Conservation (phyloP, 2,888 invertebrate species). For the Aporophyla nigra region DNA sequence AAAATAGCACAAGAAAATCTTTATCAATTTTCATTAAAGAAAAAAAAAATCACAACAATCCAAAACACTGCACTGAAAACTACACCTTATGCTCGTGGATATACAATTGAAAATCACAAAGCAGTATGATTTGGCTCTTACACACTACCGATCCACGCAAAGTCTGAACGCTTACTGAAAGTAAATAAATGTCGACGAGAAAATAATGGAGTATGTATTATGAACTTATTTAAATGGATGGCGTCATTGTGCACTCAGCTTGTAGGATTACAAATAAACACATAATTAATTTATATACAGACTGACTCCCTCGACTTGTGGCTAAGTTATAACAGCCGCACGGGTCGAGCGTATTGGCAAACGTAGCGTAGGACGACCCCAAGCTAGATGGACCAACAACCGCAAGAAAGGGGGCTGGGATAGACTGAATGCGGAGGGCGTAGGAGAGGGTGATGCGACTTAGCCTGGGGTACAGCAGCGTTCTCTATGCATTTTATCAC, state of each 20-base stretch:
- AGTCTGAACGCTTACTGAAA: slow-evolving; percentile 48
- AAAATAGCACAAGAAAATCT: not conserved
- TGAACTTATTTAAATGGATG: slow-evolving; percentile 41
- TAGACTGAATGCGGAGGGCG: no score
- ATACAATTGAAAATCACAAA: slow-evolving; percentile 8
- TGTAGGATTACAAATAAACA: slow-evolving; percentile 26
- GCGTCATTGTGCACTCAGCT: slow-evolving; percentile 54
- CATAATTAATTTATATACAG: not conserved
- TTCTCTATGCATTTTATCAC: no score
- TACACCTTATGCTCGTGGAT: not conserved
- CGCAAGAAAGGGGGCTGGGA: no score
- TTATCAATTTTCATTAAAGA: not conserved
- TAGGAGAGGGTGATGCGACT: no score
- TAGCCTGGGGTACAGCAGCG: no score
- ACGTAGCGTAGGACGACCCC: no score
- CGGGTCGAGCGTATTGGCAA: no score
- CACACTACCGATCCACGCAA: slow-evolving; percentile 33
- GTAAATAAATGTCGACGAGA: slow-evolving; percentile 38
- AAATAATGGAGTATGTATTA: slow-evolving; percentile 4
- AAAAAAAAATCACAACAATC: slow-evolving; percentile 1
- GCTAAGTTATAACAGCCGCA: no score
- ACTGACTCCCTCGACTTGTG: no score
- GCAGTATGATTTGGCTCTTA: not conserved
- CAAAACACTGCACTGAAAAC: slow-evolving; percentile 34
- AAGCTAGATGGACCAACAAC: no score